Base-by-base conservation (phyloP, 2,888 invertebrate species). In the Hypomecis atomaria region DNA sequence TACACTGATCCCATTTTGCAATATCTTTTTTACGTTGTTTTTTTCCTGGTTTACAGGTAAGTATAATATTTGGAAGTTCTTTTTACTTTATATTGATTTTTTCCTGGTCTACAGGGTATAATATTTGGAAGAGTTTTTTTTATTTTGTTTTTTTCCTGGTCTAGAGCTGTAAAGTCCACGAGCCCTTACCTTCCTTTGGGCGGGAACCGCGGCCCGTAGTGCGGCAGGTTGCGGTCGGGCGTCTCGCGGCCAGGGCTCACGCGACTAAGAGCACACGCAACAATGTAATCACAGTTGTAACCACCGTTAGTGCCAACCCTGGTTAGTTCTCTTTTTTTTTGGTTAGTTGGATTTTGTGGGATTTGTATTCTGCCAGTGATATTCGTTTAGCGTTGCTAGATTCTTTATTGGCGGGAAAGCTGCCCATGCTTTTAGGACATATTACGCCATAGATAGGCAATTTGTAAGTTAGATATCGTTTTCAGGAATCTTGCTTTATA, bases 151-250 rank as follows among this genome's bases (percentile, higher is more conserved):
- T 40, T 40, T 38, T 13, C n/a, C 13, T 44, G 11, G 23, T 44
- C 44, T 44, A 44, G n/a, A 6, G 44, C 11, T 44, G n/a, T 44
- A 9, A 38, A 6, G 33, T 43, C 37, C 11, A 13, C 13, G 45
- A 40, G 60, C 57, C 82, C 92, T 93, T 94, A 96, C 96, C 96
- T 96, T 94, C 96, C 96, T 94, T 95, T 95, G 71, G 97, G 95
- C 92, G 97, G 96, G 94, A 98, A 98, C 86, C 97, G 94, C 75
- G 98, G 98, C 79, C 98, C 98, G 92, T 96, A 96, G 94, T 98
- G 97, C 75, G 97, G 97, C 93, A 97, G 95, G 86, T 95, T 95
- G 81, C 95, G 94, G 87, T 97, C 97, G 71, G 97, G 97, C 78
- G 96, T 96, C 92, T 97, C 97, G 77, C 96, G 94, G 82, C 96